Base-by-base conservation (phyloP, 2,888 invertebrate genomes). In the Anarsia innoxiella region DNA sequence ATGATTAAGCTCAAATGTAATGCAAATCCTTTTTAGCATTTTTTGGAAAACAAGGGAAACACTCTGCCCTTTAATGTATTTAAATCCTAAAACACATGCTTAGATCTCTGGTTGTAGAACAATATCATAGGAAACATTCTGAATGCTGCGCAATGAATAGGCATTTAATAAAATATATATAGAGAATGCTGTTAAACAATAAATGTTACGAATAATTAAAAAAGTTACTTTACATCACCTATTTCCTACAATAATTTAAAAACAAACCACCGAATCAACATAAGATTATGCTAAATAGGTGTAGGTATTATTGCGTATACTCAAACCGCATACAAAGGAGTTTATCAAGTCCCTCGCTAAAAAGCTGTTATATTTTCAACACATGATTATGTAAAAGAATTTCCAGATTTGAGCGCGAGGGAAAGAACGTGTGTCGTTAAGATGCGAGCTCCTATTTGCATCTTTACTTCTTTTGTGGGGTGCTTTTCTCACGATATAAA, bases 321-420 rank as follows among this genome's bases (percentile, higher is more conserved):
- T 60, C 53, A 58, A 48, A 46, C 43, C 49, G 77, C 66, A 77
- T 74, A 72, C 69, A 47, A 66, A 56, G 44, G 58, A 69, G 60
- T 74, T 75, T 73, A 76, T 70, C 66, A 73, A 51, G 37, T 64
- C 69, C 76, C 72, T 60, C 57, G 60, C 66, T 74, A 72, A 77
- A 75, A 79, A 74, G 70, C 73, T 72, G 80, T 76, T 82, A 75
- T 80, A 76, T 79, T 83, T 79, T 74, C 75, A 78, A 72, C 82
- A 79, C 79, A 75, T 82, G 79, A 83, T 82, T 82, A 82, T 83
- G 82, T 82, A 74, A 83, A 83, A 82, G 76, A 79, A 83, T 77
- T 77, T 70, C 54, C 51, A 70, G 70, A 70, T 74, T 72, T 67
- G 56, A n/a, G n/a, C n/a, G 48, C 62, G 63, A 61, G 69, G 72